Evolutionary conservation across 2,888 invertebrate species (phyloP).

Genomic region (Mantis religiosa): DNA sequence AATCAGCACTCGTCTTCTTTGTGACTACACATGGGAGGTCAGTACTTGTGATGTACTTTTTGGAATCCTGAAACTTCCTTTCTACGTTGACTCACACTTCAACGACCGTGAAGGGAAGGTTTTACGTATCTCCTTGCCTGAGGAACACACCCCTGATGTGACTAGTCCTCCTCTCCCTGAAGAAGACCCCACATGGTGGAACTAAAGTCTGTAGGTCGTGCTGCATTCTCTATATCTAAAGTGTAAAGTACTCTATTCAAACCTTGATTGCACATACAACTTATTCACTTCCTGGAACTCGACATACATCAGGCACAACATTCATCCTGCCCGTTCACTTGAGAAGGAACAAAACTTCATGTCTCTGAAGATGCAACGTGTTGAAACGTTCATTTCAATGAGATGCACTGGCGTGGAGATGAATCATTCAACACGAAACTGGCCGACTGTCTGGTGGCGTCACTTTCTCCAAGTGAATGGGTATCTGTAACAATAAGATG

Average conservation of each 20-base stretch:
- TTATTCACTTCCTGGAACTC: neutral
- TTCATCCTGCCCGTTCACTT: neutral
- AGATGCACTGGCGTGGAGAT: constrained; percentile 42
- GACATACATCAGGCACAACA: neutral
- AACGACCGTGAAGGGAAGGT: too few species aligned
- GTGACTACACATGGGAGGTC: too few species aligned
- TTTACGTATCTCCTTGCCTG: too few species aligned
- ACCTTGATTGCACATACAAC: neutral
- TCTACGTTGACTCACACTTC: too few species aligned
- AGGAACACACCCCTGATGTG: too few species aligned
- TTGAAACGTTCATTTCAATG: constrained; percentile 37
- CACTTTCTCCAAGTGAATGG: constrained; percentile 51
- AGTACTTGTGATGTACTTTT: too few species aligned
- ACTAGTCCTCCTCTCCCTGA: neutral
- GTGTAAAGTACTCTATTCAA: neutral
- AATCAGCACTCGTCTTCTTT: too few species aligned
- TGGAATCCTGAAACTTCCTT: too few species aligned
- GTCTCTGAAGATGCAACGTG: neutral
- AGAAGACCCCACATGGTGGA: neutral
- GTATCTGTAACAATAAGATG: constrained; percentile 56
- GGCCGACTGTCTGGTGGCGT: constrained; percentile 57
- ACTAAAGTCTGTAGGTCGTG: neutral
- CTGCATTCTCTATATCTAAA: neutral
- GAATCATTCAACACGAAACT: constrained; percentile 41
- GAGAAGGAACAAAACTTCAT: neutral